Evolutionary conservation across 1,140 invertebrate species (phyloP).

Genomic region (Meteorus sp.): DNA sequence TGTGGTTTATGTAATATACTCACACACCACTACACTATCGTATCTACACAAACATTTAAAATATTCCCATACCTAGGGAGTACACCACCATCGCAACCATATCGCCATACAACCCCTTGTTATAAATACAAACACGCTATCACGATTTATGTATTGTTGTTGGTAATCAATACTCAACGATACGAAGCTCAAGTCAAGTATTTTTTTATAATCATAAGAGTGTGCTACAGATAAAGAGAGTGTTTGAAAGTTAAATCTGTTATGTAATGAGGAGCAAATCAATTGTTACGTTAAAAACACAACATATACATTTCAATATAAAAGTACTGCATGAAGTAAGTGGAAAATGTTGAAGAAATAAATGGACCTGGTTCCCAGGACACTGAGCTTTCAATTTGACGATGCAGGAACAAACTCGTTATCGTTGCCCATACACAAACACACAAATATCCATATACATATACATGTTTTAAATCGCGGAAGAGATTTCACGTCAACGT

Average conservation of each 20-base stretch:
- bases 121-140: slow-evolving; percentile 26
- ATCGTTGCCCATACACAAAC: too few relatives aligned
- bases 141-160: slow-evolving; percentile 38
- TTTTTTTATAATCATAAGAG: slow-evolving; percentile 35
- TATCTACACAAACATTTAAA: too few relatives aligned
- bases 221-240: background rate
- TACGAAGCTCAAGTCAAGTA: slow-evolving; percentile 32
- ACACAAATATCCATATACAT: too few relatives aligned
- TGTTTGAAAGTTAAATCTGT: background rate
- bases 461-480: background rate
- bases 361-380: too few relatives aligned
- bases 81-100: too few relatives aligned
- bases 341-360: too few relatives aligned
- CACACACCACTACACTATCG: too few relatives aligned
- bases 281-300: background rate
- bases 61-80: too few relatives aligned
- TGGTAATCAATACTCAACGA: slow-evolving; percentile 35
- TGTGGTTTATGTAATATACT: slow-evolving; percentile 18
- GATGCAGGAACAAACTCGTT: slow-evolving; percentile 2
- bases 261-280: background rate
- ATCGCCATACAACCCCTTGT: too few relatives aligned
- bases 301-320: background rate
- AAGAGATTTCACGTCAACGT: slow-evolving; percentile 11
- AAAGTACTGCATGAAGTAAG: too few relatives aligned
- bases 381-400: too few relatives aligned